Evolutionary conservation across 2,888 invertebrate species (phyloP), one percentile per base, ranked within the genome.

Genomic region (Craniophora ligustri): DNA sequence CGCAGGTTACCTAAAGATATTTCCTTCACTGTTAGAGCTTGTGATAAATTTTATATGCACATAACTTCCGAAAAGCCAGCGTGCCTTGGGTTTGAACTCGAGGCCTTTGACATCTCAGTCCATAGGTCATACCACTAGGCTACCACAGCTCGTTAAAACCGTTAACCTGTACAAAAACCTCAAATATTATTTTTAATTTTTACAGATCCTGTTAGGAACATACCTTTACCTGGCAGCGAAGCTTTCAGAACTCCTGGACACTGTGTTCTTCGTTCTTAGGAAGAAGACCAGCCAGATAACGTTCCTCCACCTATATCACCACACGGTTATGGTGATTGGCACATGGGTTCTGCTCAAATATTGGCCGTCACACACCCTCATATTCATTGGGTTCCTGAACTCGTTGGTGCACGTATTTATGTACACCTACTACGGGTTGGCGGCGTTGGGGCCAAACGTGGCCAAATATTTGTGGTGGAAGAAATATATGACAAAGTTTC

Each of bases 241-340:
- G 87, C 87, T 97, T 4, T 92, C 96, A 0, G 97, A 97, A 81
- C 93, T 97, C 0, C 76, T 97, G 39, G 97, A 97, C 78, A 97
- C 97, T 0, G 95, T 97, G 0, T 98, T 98, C 91, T 98, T 98
- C 84, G 97, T 98, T 2, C 84, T 98, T 70, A 94, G 98, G 36
- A 98, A 98, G 86, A 87, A 94, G 91, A 72, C 94, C 90, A 85
- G 95, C 39, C 98, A 98, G 86, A 96, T 98, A 0, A 96, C 97
- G 0, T 97, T 98, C 78, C 95, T 98, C 18, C 98, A 98, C 81
- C 95, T 98, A 1, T 98, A 98, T 79, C 98, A 98, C 85, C 98
- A 98, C 79, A 93, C 95, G 0, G 85, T 95, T 42, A 97, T 96
- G 88, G 96, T 96, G 66, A 79, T 96, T 26, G 95, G 96, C 72